Conservation (phyloP, 2,797 vertebrate species). For the Sarcophilus harrisii region DNA sequence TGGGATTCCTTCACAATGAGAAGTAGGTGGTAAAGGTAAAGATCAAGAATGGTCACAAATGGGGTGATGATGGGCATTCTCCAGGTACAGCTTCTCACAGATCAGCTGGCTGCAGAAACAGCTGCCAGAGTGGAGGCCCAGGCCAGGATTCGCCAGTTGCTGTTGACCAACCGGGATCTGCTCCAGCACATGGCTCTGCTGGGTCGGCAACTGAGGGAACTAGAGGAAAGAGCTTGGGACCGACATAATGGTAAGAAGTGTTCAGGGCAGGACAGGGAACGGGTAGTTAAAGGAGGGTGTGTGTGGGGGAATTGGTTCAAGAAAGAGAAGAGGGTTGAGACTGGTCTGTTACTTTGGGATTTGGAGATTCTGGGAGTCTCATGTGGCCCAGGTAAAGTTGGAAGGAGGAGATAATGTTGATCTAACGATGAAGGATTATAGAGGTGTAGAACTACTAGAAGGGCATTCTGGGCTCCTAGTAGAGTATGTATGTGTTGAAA, state of each 20-base stretch:
- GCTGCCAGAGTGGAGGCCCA: conserved; percentile 90
- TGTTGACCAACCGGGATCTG: conserved; percentile 91
- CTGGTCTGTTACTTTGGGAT: not conserved
- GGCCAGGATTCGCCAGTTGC: conserved; percentile 91
- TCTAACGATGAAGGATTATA: not conserved
- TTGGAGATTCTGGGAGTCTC: not conserved
- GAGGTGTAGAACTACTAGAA: not conserved
- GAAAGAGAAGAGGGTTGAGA: not conserved
- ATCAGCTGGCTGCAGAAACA: conserved; percentile 90
- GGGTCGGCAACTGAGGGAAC: conserved; percentile 91
- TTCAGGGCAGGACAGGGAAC: not conserved
- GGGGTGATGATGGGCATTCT: not conserved
- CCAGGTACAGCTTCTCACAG: conserved; percentile 91
- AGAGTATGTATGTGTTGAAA: too few species aligned
- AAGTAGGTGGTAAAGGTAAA: not conserved
- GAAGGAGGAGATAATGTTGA: not conserved
- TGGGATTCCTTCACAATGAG: not conserved
- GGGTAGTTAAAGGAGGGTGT: too few species aligned
- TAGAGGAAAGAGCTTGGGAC: conserved; percentile 84
- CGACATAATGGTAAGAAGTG: conserved; percentile 76
- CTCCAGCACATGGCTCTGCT: conserved; percentile 91
- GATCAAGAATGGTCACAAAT: not conserved
- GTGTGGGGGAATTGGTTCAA: not conserved
- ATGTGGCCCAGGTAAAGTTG: not conserved
- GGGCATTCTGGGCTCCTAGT: not conserved